Evolutionary conservation across 2,797 vertebrate species (phyloP).

Genomic region (Mastacembelus armatus): DNA sequence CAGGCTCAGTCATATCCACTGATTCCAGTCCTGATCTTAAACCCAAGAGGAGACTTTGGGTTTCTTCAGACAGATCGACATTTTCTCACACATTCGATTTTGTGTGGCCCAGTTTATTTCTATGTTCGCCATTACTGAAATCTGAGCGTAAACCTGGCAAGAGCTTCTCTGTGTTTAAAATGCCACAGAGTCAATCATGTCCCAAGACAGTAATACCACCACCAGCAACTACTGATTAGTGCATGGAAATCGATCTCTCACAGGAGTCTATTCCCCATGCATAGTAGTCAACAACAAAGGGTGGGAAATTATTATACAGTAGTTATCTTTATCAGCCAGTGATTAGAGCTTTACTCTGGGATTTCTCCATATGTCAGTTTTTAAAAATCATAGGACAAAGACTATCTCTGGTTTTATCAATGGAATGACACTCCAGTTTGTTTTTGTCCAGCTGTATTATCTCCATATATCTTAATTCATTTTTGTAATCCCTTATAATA

Average conservation of each 20-base stretch:
- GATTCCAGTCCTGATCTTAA: constrained; percentile 54
- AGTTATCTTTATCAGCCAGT: too few relatives aligned
- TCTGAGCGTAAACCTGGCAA: too few relatives aligned
- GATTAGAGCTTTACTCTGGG: too few relatives aligned
- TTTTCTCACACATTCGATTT: constrained; percentile 13
- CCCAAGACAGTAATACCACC: constrained; percentile 5
- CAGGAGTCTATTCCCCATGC: constrained; percentile 1
- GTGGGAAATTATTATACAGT: constrained; percentile 26
- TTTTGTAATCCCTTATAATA: too few relatives aligned
- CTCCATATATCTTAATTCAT: too few relatives aligned
- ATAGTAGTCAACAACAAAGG: background rate
- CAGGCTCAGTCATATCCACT: constrained; percentile 43
- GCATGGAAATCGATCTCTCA: constrained; percentile 18
- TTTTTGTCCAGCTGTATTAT: too few relatives aligned
- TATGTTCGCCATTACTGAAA: constrained; percentile 4
- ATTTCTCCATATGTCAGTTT: too few relatives aligned
- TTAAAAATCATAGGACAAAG: too few relatives aligned
- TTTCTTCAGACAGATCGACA: background rate
- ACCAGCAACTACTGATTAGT: constrained; percentile 28
- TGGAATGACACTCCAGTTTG: too few relatives aligned
- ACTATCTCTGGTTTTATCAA: too few relatives aligned
- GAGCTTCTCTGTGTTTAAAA: constrained; percentile 19
- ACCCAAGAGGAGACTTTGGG: constrained; percentile 10
- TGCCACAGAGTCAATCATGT: constrained; percentile 5
- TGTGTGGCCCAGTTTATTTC: background rate